Evolutionary conservation across 2,113 vertebrate species (phyloP), one percentile per base, ranked within the genome.

Genomic region (Brachionichthys hirsutus): DNA sequence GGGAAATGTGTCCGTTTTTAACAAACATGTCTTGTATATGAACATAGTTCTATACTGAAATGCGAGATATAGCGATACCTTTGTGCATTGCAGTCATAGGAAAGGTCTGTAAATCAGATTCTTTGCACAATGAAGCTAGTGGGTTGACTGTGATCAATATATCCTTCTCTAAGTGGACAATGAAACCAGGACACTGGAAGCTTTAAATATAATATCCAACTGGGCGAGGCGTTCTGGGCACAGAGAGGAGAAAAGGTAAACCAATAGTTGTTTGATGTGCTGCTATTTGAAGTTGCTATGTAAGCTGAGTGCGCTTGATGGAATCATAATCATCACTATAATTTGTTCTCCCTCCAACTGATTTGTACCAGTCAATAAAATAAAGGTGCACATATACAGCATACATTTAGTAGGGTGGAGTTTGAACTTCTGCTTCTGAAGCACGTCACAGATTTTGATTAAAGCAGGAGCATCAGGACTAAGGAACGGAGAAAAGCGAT

Each of bases 281-380:
- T 55, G 30, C 30, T 24, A n/a, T 70, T 54, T 67, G 22, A n/a
- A 9, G 24, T 30, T 22, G 44, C 66, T 74, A 64, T 57, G 66
- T 20, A 45, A 61, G 62, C 14, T 12, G 12, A 57, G 2, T 7
- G 12, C 13, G 24, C 24, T 30, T 8, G 3, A 30, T n/a, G n/a
- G n/a, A n/a, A n/a, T n/a, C n/a, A 30, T 30, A 4, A 30, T 30
- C 4, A 30, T 30, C 24, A 30, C 24, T 30, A 30, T 30, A 30
- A 30, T 30, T 30, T 30, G 24, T 30, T n/a, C 24, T 30, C 24
- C 24, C 24, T 30, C 24, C 24, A 6, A 30, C 24, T 30, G 24
- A 30, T 30, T 30, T 30, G 24, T 30, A 30, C 3, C 24, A 30
- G 24, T 8, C 8, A 30, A 30, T 3, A 38, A 12, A 38, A 12